Evolutionary conservation across 2,797 vertebrate species (phyloP).

Genomic region (Danio choprae): DNA sequence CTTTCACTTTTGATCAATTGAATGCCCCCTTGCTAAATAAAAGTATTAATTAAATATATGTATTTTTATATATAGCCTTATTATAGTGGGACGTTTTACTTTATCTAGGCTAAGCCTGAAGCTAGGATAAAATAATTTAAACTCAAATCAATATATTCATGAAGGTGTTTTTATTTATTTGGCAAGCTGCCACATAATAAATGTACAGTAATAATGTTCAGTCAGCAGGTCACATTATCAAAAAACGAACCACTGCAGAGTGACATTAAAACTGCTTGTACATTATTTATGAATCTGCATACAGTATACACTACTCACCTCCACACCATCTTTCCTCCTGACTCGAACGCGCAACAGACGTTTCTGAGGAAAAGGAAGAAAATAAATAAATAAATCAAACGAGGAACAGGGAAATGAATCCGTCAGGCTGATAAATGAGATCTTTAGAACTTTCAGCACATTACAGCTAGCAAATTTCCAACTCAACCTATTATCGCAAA

Average conservation of each 20-base stretch:
- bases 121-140: background rate
- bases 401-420: background rate
- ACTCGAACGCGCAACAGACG: slow-evolving; percentile 92
- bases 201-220: background rate
- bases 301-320: slow-evolving; percentile 76
- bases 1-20: background rate
- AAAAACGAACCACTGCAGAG: slow-evolving; percentile 3
- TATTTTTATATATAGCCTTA: background rate
- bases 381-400: slow-evolving; percentile 59
- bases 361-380: slow-evolving; percentile 81
- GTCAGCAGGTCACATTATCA: background rate
- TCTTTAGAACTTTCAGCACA: slow-evolving; percentile 64
- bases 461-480: slow-evolving; percentile 66
- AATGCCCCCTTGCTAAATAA: background rate
- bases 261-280: background rate
- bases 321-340: slow-evolving; percentile 91
- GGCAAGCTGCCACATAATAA: background rate
- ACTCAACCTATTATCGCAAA: slow-evolving; percentile 65
- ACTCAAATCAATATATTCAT: slow-evolving; percentile 25
- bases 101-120: slow-evolving; percentile 10
- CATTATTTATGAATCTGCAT: slow-evolving; percentile 6
- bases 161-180: slow-evolving; percentile 2
- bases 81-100: background rate
- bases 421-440: slow-evolving; percentile 69
- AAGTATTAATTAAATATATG: background rate